Evolutionary conservation across 2,888 invertebrate species (phyloP).

Genomic region (Melangyna quadrimaculata): DNA sequence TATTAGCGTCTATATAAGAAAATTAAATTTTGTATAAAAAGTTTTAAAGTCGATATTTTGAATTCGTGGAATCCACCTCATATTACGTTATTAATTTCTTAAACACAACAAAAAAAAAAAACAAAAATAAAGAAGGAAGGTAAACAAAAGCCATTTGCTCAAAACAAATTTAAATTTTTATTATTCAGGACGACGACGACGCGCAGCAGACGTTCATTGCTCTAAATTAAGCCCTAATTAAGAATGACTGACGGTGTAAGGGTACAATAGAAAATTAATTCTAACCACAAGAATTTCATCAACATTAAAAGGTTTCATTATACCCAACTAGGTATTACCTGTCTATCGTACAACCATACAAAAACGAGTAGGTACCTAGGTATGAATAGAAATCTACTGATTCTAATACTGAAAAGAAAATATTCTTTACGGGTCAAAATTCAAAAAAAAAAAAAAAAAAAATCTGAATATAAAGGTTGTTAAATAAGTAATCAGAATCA

Average conservation of each 20-base stretch:
- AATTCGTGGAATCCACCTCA: too few relatives aligned
- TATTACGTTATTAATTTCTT: background rate
- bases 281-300: conserved; percentile 9
- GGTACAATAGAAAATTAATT: background rate
- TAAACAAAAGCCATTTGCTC: background rate
- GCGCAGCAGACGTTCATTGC: conserved; percentile 1
- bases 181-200: background rate
- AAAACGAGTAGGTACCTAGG: background rate
- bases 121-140: background rate
- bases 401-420: background rate
- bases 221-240: conserved; percentile 20
- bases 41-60: too few relatives aligned
- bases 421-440: background rate
- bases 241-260: background rate
- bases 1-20: too few relatives aligned
- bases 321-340: too few relatives aligned
- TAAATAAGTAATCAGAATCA: conserved; percentile 11
- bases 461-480: background rate
- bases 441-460: too few relatives aligned
- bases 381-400: background rate
- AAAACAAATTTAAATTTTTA: background rate
- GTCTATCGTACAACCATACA: background rate
- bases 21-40: too few relatives aligned
- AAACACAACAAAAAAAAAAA: too few relatives aligned
- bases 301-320: background rate